Percentiles rank a stretch among this genome's conserved stretches.
Evolutionary conservation across 2,113 vertebrate species (phyloP).

Genomic region (Micronycteris hirsuta): DNA sequence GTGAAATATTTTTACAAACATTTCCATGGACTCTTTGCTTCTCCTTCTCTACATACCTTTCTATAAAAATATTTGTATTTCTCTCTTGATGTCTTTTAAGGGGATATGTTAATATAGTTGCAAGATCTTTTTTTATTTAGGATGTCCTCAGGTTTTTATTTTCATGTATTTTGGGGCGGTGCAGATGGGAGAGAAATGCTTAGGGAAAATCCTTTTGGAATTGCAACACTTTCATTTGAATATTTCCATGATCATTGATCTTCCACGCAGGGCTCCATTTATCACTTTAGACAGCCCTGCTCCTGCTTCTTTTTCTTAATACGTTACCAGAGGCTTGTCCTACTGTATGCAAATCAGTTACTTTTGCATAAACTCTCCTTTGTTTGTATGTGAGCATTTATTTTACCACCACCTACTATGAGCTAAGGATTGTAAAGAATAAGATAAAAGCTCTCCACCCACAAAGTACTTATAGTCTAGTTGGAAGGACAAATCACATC

Average conservation of each 20-base stretch:
- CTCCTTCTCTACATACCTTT: not conserved
- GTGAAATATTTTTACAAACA: not conserved
- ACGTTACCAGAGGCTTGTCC: conserved; percentile 57
- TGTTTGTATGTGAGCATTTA: conserved; percentile 42
- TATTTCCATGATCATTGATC: conserved; percentile 71
- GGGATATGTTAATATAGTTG: not conserved
- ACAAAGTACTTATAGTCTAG: conserved; percentile 42
- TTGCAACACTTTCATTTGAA: conserved; percentile 69
- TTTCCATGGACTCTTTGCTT: not conserved
- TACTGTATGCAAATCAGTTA: conserved; percentile 51
- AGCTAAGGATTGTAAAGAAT: not conserved
- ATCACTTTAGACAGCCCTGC: conserved; percentile 64
- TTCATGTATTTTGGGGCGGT: not conserved
- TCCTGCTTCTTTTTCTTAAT: conserved; percentile 65
- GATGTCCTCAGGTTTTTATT: not conserved
- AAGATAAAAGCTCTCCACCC: conserved; percentile 15
- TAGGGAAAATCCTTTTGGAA: conserved; percentile 49
- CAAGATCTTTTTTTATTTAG: not conserved
- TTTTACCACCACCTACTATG: conserved; percentile 21
- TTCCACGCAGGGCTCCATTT: conserved; percentile 58
- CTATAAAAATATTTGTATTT: conserved; percentile 33
- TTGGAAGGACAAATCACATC: not conserved
- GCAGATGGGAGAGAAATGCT: conserved; percentile 46
- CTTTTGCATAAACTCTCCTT: conserved; percentile 58
- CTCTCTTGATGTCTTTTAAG: conserved; percentile 11